Evolutionary conservation across 1,140 invertebrate species (phyloP).

Genomic region (Proctacanthus coquilletti): DNA sequence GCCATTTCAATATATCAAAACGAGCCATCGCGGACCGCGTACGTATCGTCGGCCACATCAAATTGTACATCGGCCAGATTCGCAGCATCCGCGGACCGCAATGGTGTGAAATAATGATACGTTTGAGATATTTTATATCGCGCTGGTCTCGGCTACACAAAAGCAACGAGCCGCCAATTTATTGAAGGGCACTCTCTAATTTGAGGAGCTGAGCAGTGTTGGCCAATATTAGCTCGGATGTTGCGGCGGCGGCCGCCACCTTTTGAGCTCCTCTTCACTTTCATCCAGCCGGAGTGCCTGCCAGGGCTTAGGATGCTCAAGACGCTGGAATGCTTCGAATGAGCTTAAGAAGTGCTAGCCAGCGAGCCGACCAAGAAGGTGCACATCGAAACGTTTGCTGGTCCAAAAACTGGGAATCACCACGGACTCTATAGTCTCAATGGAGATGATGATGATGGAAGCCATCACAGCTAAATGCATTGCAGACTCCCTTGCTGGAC

Average conservation of each 20-base stretch:
- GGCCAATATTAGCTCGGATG: slow-evolving; percentile 2
- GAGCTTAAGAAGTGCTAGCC: no score
- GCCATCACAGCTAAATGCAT: neutral
- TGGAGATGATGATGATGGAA: slow-evolving; percentile 1
- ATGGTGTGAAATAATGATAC: slow-evolving; percentile 5
- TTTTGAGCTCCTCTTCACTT: slow-evolving; percentile 2
- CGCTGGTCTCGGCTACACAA: neutral
- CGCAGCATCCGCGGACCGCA: slow-evolving; percentile 1
- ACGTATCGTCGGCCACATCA: no score
- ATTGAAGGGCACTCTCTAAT: slow-evolving; percentile 5
- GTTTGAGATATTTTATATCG: slow-evolving; percentile 1
- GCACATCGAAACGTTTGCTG: neutral
- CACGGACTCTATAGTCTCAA: neutral
- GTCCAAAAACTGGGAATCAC: neutral
- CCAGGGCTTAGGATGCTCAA: no score
- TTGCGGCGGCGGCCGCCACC: neutral
- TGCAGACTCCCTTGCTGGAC: slow-evolving; percentile 1
- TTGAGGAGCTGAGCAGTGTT: slow-evolving; percentile 2
- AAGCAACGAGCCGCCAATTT: slow-evolving; percentile 5
- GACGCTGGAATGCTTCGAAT: no score
- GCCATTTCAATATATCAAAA: no score
- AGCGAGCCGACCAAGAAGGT: no score
- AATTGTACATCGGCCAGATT: no score
- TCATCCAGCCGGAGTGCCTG: no score
- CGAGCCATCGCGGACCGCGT: no score